Conservation (phyloP, 2,888 invertebrate genomes). For the Oxyscelio sp. region DNA sequence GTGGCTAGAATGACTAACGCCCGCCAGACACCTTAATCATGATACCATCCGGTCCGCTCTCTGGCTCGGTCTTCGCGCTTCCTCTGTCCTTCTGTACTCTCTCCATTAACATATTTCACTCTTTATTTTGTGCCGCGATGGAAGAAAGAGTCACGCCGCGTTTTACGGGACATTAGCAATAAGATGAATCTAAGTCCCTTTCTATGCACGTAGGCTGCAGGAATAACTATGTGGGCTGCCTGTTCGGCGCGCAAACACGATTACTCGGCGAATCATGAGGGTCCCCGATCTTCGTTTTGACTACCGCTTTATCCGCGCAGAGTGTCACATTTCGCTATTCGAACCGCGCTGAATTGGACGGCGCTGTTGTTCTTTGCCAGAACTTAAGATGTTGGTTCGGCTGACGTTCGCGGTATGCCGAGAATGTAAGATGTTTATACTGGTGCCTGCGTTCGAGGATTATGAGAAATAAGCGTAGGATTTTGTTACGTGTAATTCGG, state of each 20-base stretch:
- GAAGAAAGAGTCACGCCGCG: conserved; percentile 77
- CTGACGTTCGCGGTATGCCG: conserved; percentile 33
- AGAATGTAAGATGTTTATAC: conserved; percentile 19
- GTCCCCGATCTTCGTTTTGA: too few species aligned
- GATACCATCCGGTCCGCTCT: conserved; percentile 81
- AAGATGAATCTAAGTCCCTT: too few species aligned
- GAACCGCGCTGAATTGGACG: conserved; percentile 23
- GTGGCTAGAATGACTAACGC: conserved; percentile 74
- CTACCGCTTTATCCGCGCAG: too few species aligned
- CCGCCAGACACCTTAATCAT: conserved; percentile 85
- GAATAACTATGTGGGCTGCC: too few species aligned
- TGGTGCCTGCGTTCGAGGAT: background rate
- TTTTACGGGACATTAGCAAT: too few species aligned
- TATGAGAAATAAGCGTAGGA: conserved; percentile 6
- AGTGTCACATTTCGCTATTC: too few species aligned
- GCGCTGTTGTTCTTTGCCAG: conserved; percentile 17
- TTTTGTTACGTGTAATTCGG: too few species aligned
- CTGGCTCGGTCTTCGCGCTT: conserved; percentile 64
- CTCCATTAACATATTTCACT: conserved; percentile 86
- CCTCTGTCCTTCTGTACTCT: conserved; percentile 51
- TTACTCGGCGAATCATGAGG: too few species aligned
- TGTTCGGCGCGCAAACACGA: too few species aligned
- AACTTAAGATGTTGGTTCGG: conserved; percentile 30
- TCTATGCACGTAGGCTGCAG: too few species aligned
- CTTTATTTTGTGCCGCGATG: conserved; percentile 82